Evolutionary conservation across 2,797 vertebrate genomes (phyloP).

Genomic region (Hydrophis major): DNA sequence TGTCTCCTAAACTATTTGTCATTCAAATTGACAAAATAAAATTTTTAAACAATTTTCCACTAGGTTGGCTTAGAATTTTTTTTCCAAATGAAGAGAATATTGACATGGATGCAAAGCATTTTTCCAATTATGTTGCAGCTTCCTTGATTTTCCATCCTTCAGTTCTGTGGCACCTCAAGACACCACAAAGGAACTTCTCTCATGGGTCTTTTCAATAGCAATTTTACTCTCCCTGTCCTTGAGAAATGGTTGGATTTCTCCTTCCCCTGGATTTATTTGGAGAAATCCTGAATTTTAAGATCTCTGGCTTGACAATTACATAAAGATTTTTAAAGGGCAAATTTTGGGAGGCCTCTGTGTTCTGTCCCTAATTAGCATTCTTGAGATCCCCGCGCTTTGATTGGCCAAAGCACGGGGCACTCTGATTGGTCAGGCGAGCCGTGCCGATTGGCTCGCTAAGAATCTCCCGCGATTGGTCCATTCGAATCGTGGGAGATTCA

Average conservation of each 20-base stretch:
- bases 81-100: neutral
- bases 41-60: neutral
- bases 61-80: neutral
- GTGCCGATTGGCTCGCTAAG: too few species aligned
- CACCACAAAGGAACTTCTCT: neutral
- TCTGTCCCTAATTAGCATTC: too few species aligned
- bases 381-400: too few species aligned
- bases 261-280: neutral
- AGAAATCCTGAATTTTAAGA: neutral
- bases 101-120: neutral
- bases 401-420: too few species aligned
- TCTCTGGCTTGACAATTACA: neutral
- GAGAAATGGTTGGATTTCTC: neutral
- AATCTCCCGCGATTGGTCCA: too few species aligned
- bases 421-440: too few species aligned
- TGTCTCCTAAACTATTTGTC: neutral
- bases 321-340: neutral
- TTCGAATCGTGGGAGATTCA: too few species aligned
- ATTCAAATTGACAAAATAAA: neutral
- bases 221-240: neutral
- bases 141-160: neutral
- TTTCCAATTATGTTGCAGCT: neutral
- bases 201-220: neutral
- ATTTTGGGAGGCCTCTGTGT: neutral
- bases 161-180: neutral